These are phyloP conservation scores for Podarcis muralis DNA, from an alignment of 2,113 vertebrate species.

Conservation along the genomic window DNA sequence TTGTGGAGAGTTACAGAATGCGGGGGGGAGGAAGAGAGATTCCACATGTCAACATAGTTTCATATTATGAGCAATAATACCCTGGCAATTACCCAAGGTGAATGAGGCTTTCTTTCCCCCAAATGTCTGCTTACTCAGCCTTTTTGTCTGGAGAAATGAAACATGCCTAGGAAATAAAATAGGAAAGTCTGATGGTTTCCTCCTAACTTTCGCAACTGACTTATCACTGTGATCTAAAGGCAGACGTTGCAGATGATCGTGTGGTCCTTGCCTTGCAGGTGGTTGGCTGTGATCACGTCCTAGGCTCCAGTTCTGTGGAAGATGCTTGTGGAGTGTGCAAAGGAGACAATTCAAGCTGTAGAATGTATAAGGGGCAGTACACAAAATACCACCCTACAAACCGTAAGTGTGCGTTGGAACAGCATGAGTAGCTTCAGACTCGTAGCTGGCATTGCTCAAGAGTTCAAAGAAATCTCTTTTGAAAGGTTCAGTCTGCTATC, in stretches of 20 bases:
- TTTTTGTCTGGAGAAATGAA: background rate
- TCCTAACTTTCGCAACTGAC: background rate
- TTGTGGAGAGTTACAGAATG: background rate
- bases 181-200: background rate
- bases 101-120: background rate
- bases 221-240: background rate
- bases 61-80: background rate
- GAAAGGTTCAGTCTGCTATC: no score
- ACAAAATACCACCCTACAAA: constrained; percentile 81
- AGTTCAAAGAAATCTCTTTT: background rate
- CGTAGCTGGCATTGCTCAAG: no score
- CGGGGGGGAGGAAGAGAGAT: no score
- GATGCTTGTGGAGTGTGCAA: constrained; percentile 87
- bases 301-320: constrained; percentile 81
- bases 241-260: background rate
- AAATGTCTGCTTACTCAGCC: background rate
- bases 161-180: background rate
- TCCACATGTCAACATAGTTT: background rate
- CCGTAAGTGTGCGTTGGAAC: constrained; percentile 69
- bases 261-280: constrained; percentile 67
- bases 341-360: constrained; percentile 87
- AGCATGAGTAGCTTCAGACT: background rate
- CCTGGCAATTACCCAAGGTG: background rate
- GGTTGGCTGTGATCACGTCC: constrained; percentile 86
- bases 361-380: constrained; percentile 81